These are phyloP conservation scores for Origma solitaria DNA, from an alignment of 2,113 vertebrate species.

Conservation along the genomic window DNA sequence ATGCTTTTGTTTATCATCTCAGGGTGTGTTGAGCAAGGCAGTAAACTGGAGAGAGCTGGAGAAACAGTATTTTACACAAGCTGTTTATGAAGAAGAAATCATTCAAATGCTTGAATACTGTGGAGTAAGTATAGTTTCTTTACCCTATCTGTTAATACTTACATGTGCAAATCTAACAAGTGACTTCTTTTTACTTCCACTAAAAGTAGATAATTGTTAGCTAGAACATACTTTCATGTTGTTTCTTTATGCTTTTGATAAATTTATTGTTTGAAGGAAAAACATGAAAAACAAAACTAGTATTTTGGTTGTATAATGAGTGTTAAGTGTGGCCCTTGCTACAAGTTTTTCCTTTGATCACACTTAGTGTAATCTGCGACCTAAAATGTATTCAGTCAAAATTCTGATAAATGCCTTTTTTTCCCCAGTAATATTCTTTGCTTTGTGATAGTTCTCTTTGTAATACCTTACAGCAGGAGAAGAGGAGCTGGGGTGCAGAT, in stretches of 20 bases:
- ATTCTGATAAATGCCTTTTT: neutral
- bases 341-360: neutral
- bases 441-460: neutral
- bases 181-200: neutral
- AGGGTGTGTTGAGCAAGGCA: slow-evolving; percentile 96
- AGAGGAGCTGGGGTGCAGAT: neutral
- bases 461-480: neutral
- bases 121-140: slow-evolving; percentile 80
- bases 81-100: slow-evolving; percentile 95
- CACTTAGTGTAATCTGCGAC: neutral
- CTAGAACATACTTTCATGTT: neutral
- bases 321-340: neutral
- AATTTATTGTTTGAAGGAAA: neutral
- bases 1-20: neutral
- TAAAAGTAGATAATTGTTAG: neutral
- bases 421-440: neutral
- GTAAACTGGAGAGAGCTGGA: slow-evolving; percentile 95
- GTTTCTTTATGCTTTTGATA: neutral
- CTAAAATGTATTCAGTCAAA: neutral
- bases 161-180: neutral
- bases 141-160: neutral
- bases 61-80: slow-evolving; percentile 90
- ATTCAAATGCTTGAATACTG: slow-evolving; percentile 93
- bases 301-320: neutral
- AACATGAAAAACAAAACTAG: neutral